These are phyloP conservation scores for Drosophila tripunctata DNA, from an alignment of 2,888 invertebrate species.

Conservation along the genomic window DNA sequence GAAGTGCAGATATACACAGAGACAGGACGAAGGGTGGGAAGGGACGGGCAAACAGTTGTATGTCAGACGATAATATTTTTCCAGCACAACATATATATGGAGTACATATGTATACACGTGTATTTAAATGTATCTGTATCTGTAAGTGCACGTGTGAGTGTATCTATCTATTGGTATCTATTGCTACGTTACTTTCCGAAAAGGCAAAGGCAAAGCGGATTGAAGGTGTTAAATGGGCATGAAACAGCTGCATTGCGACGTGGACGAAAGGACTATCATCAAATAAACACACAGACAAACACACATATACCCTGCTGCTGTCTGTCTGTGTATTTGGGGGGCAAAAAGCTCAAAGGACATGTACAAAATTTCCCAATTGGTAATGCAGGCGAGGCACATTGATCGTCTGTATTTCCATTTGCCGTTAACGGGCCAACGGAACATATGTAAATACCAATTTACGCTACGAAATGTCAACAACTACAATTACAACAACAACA, in stretches of 20 bases:
- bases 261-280: conserved; percentile 62
- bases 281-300: conserved; percentile 63
- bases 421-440: conserved; percentile 32
- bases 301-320: conserved; percentile 3
- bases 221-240: conserved; percentile 81
- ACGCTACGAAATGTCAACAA: conserved; percentile 76
- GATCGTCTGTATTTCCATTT: conserved; percentile 47
- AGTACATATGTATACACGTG: conserved; percentile 22
- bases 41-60: conserved; percentile 46
- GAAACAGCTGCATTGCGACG: conserved; percentile 80
- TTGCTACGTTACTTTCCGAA: conserved; percentile 19
- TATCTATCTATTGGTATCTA: conserved; percentile 35
- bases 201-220: conserved; percentile 52
- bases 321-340: conserved; percentile 13
- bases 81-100: conserved; percentile 24
- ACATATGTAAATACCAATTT: conserved; percentile 81
- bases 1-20: conserved; percentile 11
- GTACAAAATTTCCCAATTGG: conserved; percentile 60
- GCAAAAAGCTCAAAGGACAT: conserved; percentile 75
- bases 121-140: conserved; percentile 28
- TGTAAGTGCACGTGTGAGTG: conserved; percentile 7
- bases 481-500: conserved; percentile 67
- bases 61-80: conserved; percentile 70
- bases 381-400: conserved; percentile 64
- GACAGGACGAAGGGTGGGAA: conserved; percentile 46